Conservation (phyloP, 2,797 vertebrate species). For the Pagetopsis macropterus region DNA sequence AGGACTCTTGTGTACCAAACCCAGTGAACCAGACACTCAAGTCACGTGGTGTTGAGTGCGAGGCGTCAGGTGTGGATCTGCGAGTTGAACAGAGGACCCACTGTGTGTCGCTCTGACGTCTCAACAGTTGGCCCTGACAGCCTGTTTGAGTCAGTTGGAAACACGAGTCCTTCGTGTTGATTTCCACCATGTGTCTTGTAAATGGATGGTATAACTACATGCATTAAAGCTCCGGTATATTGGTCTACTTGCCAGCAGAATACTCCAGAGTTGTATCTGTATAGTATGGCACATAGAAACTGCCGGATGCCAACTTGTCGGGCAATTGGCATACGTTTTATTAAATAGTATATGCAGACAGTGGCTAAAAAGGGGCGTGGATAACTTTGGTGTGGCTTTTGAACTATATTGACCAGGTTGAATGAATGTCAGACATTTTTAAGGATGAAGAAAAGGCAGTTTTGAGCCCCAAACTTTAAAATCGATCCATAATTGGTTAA, state of each 20-base stretch:
- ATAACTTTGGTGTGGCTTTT: too few relatives aligned
- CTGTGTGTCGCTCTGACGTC: not conserved
- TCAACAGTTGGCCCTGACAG: conserved; percentile 25
- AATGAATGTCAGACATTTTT: too few relatives aligned
- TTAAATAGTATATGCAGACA: too few relatives aligned
- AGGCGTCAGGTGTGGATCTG: not conserved
- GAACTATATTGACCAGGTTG: too few relatives aligned
- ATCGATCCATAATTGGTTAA: too few relatives aligned
- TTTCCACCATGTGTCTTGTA: not conserved
- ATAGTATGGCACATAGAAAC: too few relatives aligned
- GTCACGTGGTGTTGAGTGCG: not conserved
- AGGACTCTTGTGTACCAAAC: not conserved
- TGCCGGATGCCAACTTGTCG: too few relatives aligned
- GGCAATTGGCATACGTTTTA: too few relatives aligned
- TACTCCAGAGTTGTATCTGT: not conserved
- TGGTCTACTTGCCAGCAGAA: not conserved
- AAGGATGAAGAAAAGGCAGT: too few relatives aligned
- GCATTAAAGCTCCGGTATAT: too few relatives aligned
- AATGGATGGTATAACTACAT: not conserved
- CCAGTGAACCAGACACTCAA: not conserved
- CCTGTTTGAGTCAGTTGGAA: conserved; percentile 4
- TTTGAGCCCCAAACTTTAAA: too few relatives aligned
- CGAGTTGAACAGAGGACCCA: conserved; percentile 2
- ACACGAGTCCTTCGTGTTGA: not conserved
- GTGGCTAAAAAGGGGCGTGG: too few relatives aligned